Evolutionary conservation across 2,797 vertebrate genomes (phyloP).

Genomic region (Pelodytes ibericus): DNA sequence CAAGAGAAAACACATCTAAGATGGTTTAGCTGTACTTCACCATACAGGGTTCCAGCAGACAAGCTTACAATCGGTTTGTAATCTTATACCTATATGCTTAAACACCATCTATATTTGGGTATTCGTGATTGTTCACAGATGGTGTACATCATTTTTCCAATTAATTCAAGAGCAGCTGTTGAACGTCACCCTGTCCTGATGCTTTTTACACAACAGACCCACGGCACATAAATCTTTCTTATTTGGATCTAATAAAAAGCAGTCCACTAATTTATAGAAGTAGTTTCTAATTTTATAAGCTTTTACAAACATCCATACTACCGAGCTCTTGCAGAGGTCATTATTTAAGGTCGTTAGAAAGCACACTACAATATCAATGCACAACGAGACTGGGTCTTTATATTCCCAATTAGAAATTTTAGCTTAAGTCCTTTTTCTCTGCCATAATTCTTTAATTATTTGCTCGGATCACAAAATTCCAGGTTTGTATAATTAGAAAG

Average conservation of each 20-base stretch:
- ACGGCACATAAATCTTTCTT: constrained; percentile 14
- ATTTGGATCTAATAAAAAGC: constrained; percentile 31
- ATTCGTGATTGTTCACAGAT: background rate
- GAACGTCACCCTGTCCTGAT: background rate
- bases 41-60: background rate
- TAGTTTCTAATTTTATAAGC: constrained; percentile 33
- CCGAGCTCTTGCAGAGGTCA: constrained; percentile 2
- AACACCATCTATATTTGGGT: constrained; percentile 1
- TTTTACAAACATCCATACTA: constrained; percentile 1
- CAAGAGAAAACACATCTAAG: too few relatives aligned
- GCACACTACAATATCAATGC: constrained; percentile 11
- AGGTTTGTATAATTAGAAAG: too few relatives aligned
- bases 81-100: background rate
- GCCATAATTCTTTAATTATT: too few relatives aligned
- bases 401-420: too few relatives aligned
- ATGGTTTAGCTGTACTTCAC: too few relatives aligned
- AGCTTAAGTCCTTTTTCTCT: too few relatives aligned
- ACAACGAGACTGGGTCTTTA: background rate
- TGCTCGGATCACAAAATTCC: too few relatives aligned
- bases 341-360: constrained; percentile 1
- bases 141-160: constrained; percentile 11
- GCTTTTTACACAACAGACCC: background rate
- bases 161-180: constrained; percentile 10
- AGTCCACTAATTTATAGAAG: background rate
- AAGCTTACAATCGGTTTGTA: background rate